These are phyloP conservation scores for Drosophila pseudoobscura DNA, from an alignment of 1,140 invertebrate genomes.

Conservation along the genomic window DNA sequence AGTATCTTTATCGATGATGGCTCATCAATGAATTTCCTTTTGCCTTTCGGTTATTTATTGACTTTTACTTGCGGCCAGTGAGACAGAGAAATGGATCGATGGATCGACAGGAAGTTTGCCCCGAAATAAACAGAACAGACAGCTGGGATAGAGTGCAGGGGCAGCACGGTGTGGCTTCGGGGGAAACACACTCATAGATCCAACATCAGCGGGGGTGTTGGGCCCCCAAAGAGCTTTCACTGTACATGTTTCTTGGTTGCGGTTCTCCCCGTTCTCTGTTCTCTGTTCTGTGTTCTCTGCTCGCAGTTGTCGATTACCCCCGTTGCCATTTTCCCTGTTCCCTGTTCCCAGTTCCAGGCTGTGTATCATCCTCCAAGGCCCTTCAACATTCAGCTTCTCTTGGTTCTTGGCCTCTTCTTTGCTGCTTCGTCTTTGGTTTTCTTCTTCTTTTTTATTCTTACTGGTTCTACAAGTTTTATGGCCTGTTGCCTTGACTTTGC, in stretches of 20 bases:
- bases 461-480: constrained; percentile 78
- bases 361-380: constrained; percentile 39
- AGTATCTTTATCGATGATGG: constrained; percentile 57
- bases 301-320: neutral
- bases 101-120: constrained; percentile 29
- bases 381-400: constrained; percentile 35
- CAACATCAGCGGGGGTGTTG: no score
- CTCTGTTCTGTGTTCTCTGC: constrained; percentile 13
- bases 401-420: constrained; percentile 52
- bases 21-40: constrained; percentile 78
- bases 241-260: no score
- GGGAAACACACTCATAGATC: no score
- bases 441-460: constrained; percentile 38
- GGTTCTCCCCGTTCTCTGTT: constrained; percentile 26
- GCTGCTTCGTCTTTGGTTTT: neutral
- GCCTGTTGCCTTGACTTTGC: constrained; percentile 75
- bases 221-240: no score
- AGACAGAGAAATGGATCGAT: constrained; percentile 24
- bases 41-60: constrained; percentile 65
- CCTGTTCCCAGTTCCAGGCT: no score
- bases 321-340: neutral
- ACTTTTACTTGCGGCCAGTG: constrained; percentile 62
- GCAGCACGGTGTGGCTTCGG: no score
- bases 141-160: no score
- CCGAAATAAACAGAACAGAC: no score